Percentiles rank a stretch among this genome's conserved stretches.
Conservation (phyloP, 2,888 invertebrate species). For the Stenchaetothrips biformis region DNA sequence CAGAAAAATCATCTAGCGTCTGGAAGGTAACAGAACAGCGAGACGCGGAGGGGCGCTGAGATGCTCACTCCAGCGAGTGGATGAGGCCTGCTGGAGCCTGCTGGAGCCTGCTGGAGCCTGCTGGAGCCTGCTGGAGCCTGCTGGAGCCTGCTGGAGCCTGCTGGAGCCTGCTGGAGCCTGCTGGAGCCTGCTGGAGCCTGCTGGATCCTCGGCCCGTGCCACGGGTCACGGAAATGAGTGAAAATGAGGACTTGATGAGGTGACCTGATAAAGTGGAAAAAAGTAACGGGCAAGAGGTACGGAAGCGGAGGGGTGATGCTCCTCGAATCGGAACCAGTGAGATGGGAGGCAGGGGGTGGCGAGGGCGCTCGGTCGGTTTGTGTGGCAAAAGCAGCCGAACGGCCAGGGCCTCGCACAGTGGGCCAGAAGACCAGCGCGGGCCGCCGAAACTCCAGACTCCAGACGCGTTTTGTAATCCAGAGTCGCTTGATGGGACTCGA, state of each 20-base stretch:
- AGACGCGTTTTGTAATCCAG: no score
- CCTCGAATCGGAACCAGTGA: neutral
- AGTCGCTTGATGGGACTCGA: no score
- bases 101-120: neutral
- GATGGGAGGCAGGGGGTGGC: neutral
- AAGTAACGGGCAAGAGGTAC: neutral
- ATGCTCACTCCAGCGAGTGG: neutral
- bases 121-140: neutral
- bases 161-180: neutral
- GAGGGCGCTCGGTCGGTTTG: neutral
- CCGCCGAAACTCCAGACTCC: no score
- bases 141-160: neutral
- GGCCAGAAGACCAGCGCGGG: no score
- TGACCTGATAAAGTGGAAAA: conserved; percentile 1
- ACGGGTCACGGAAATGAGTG: neutral
- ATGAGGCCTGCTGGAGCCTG: neutral
- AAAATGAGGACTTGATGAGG: neutral
- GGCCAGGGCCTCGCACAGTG: no score
- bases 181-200: neutral
- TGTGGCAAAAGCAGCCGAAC: no score
- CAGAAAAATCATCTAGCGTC: no score
- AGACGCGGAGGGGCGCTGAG: no score
- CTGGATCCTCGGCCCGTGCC: no score
- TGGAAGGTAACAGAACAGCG: no score
- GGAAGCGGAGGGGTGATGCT: no score